A percentile compares a stretch with the other conserved stretches of the same genome.
Evolutionary conservation across 2,797 vertebrate genomes (phyloP).

Genomic region (Acanthurus leucopareius): DNA sequence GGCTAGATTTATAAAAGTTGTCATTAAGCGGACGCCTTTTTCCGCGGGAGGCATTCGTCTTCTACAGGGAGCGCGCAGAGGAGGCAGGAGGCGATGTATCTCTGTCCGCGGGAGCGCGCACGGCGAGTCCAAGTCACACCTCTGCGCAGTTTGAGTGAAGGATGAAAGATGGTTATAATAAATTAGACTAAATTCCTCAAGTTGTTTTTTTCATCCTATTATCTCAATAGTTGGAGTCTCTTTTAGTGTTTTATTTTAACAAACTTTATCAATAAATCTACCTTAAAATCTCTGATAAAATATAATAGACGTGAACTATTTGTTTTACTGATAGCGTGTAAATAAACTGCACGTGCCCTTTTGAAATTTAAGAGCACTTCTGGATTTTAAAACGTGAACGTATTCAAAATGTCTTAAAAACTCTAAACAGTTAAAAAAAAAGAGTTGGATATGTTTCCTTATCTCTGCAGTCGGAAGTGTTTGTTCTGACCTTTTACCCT

Average conservation of each 20-base stretch:
- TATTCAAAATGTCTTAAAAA: neutral
- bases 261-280: neutral
- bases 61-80: slow-evolving; percentile 59
- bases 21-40: slow-evolving; percentile 78
- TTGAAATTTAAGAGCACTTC: neutral
- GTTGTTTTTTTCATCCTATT: neutral
- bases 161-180: neutral
- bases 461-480: slow-evolving; percentile 70
- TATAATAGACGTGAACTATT: neutral
- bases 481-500: slow-evolving; percentile 76
- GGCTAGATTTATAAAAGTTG: slow-evolving; percentile 84
- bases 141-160: neutral
- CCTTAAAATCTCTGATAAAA: neutral
- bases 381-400: neutral
- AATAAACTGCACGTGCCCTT: neutral
- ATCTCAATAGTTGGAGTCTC: neutral
- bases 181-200: neutral
- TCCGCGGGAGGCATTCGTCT: slow-evolving; percentile 68
- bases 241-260: neutral
- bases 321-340: no score
- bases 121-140: slow-evolving; percentile 14
- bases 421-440: slow-evolving; percentile 2
- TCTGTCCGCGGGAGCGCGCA: slow-evolving; percentile 44
- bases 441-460: slow-evolving; percentile 31
- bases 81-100: slow-evolving; percentile 39